Conservation (phyloP, 2,888 invertebrate species). For the Adelphocoris suturalis region DNA sequence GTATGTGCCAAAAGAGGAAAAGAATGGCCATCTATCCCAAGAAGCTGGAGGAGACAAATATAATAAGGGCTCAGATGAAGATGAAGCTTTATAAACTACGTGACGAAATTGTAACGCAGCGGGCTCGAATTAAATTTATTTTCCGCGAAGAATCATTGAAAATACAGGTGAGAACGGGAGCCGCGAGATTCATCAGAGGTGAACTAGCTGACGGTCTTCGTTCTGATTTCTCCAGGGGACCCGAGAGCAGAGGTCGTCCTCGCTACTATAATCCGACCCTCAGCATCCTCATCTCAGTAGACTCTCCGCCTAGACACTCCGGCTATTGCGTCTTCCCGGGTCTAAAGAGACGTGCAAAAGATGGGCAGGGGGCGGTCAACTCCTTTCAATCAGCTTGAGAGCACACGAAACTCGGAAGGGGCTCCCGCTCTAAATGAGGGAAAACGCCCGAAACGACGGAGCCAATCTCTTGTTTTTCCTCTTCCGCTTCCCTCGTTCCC, state of each 20-base stretch:
- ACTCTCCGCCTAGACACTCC: slow-evolving; percentile 25
- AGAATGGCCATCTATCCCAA: too few species aligned
- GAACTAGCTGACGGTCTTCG: slow-evolving; percentile 1
- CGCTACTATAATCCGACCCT: slow-evolving; percentile 14
- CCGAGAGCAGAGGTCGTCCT: background rate
- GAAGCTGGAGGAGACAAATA: background rate
- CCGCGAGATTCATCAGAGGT: background rate
- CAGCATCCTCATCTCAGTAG: background rate
- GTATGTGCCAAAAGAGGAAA: too few species aligned
- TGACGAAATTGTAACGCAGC: background rate
- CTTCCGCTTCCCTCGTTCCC: background rate
- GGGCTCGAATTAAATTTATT: background rate
- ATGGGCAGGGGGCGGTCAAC: slow-evolving; percentile 25
- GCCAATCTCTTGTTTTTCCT: slow-evolving; percentile 39
- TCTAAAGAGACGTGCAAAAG: background rate
- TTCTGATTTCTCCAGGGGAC: slow-evolving; percentile 47
- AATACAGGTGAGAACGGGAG: slow-evolving; percentile 5
- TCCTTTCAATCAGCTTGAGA: slow-evolving; percentile 63
- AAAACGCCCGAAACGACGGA: background rate
- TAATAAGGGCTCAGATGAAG: background rate
- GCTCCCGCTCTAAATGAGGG: slow-evolving; percentile 39
- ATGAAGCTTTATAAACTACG: background rate
- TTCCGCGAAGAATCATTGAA: background rate
- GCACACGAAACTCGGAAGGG: slow-evolving; percentile 38
- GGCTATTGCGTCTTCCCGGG: slow-evolving; percentile 13